Percentiles rank a stretch among this genome's conserved stretches.
These are phyloP conservation scores for Nothocercus julius DNA, from an alignment of 2,113 vertebrate genomes.

Conservation along the genomic window DNA sequence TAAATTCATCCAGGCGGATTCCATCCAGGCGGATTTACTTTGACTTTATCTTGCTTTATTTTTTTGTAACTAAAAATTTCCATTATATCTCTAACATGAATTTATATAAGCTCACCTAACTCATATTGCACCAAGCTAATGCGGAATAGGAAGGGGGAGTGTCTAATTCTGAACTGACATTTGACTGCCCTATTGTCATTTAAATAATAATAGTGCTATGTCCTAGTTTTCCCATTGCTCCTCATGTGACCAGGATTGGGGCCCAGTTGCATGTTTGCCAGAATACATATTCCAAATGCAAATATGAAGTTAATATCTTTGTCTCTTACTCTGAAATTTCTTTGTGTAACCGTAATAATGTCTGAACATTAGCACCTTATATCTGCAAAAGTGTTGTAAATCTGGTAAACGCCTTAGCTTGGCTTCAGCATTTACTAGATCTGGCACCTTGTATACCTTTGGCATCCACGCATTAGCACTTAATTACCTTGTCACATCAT, in stretches of 20 bases:
- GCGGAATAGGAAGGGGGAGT: neutral
- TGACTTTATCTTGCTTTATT: neutral
- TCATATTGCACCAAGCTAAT: neutral
- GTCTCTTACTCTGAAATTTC: neutral
- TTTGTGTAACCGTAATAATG: slow-evolving; percentile 16
- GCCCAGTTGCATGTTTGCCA: neutral
- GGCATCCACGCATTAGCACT: slow-evolving; percentile 61
- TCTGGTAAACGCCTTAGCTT: slow-evolving; percentile 38
- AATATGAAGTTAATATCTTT: slow-evolving; percentile 4
- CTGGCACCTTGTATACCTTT: slow-evolving; percentile 19
- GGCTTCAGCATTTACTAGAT: slow-evolving; percentile 47
- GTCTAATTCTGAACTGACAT: slow-evolving; percentile 8
- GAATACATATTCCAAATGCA: neutral
- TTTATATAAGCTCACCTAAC: neutral
- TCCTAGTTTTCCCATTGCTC: slow-evolving; percentile 22
- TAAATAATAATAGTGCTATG: slow-evolving; percentile 1
- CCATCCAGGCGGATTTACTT: neutral
- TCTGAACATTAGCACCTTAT: neutral
- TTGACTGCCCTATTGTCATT: neutral
- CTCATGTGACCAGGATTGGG: neutral
- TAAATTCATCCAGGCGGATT: neutral
- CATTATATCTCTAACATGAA: neutral
- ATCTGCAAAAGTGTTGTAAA: slow-evolving; percentile 32
- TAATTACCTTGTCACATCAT: slow-evolving; percentile 66
- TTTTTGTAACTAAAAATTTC: neutral